These are phyloP conservation scores for Melipona bicolor DNA, from an alignment of 2,888 invertebrate genomes.

Conservation along the genomic window DNA sequence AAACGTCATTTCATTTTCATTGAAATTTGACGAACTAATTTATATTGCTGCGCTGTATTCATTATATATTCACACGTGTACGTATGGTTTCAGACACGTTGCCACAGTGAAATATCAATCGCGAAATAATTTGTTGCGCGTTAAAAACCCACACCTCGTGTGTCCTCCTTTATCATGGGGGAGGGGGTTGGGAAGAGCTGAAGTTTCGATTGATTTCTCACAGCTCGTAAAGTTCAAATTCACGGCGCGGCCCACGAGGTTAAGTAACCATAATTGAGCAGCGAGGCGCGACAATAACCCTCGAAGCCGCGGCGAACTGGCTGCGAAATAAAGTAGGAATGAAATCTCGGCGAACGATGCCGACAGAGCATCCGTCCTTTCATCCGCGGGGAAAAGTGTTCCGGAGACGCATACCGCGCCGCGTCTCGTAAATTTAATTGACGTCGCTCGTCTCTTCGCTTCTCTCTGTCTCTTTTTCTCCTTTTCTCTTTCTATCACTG, in stretches of 20 bases:
- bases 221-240: slow-evolving; percentile 41
- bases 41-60: neutral
- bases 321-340: slow-evolving; percentile 48
- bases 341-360: slow-evolving; percentile 34
- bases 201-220: slow-evolving; percentile 31
- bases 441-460: slow-evolving; percentile 31
- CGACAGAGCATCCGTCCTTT: slow-evolving; percentile 9
- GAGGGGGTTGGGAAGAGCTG: too few species aligned
- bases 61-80: neutral
- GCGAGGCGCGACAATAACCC: slow-evolving; percentile 47
- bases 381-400: slow-evolving; percentile 20
- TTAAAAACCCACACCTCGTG: neutral
- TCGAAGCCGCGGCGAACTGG: slow-evolving; percentile 35
- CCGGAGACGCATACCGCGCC: slow-evolving; percentile 39
- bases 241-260: slow-evolving; percentile 26
- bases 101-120: neutral
- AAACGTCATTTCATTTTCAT: neutral
- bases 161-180: too few species aligned
- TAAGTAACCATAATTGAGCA: slow-evolving; percentile 56
- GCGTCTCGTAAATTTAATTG: slow-evolving; percentile 52
- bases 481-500: neutral
- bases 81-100: neutral
- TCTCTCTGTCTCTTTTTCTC: neutral
- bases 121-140: neutral
- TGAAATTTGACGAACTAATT: neutral